Percentiles rank a stretch among this genome's conserved stretches.
These are phyloP conservation scores for Labeo calbasu DNA, from an alignment of 2,797 vertebrate genomes.

Conservation along the genomic window DNA sequence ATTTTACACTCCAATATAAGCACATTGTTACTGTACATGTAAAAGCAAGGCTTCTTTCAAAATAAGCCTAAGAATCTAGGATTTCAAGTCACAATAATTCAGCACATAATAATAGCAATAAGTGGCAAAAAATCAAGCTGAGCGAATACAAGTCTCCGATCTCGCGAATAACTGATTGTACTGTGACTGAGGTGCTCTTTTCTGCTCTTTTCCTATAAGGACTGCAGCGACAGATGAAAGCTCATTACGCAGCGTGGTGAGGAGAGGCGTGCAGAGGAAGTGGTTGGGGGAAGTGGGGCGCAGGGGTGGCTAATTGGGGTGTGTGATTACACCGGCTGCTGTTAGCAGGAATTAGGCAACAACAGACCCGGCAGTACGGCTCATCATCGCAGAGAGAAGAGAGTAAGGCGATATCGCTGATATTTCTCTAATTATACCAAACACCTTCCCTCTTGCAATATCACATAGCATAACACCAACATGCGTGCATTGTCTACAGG, in stretches of 20 bases:
- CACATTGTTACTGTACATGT: not conserved
- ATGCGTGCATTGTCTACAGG: conserved; percentile 10
- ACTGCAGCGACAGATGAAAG: conserved; percentile 92
- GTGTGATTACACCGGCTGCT: conserved; percentile 99
- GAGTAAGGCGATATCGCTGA: conserved; percentile 87
- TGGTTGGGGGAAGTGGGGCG: conserved; percentile 89
- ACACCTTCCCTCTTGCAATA: conserved; percentile 80
- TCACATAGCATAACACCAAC: conserved; percentile 52
- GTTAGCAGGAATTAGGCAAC: conserved; percentile 97
- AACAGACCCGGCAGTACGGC: conserved; percentile 93
- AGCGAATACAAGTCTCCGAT: conserved; percentile 3
- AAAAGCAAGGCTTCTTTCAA: not conserved
- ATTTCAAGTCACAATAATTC: not conserved
- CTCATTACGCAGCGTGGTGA: conserved; percentile 97
- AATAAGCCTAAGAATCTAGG: not conserved
- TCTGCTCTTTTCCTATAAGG: conserved; percentile 62
- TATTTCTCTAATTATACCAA: conserved; percentile 89
- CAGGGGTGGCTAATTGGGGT: conserved; percentile 97
- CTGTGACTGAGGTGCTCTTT: conserved; percentile 93
- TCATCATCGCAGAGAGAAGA: conserved; percentile 89
- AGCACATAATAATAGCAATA: conserved; percentile 13
- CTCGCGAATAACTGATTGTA: conserved; percentile 80
- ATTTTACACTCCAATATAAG: not conserved
- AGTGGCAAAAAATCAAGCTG: conserved; percentile 1
- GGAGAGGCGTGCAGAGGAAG: conserved; percentile 87